These are phyloP conservation scores for Cyaniris semiargus DNA, from an alignment of 2,888 invertebrate species.

Conservation along the genomic window DNA sequence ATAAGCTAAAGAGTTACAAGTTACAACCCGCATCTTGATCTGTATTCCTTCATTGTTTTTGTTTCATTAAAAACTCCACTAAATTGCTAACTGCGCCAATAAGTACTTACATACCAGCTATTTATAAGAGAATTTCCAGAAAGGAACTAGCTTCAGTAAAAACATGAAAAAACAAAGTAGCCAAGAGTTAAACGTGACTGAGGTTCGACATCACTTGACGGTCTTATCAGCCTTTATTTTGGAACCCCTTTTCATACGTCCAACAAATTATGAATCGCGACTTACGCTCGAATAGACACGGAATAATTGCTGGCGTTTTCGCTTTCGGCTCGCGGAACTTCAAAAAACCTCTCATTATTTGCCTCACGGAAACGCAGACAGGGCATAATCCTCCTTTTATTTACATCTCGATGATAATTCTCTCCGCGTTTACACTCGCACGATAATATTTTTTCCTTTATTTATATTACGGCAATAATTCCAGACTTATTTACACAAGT, in stretches of 20 bases:
- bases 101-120: too few species aligned
- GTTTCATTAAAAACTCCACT: not conserved
- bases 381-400: conserved; percentile 55
- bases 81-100: not conserved
- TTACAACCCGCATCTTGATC: too few species aligned
- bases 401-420: conserved; percentile 63
- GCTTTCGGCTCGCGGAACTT: conserved; percentile 1
- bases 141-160: not conserved
- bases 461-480: conserved; percentile 68
- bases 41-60: not conserved
- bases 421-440: conserved; percentile 59
- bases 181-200: not conserved
- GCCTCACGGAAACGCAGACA: conserved; percentile 34
- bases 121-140: not conserved
- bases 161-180: not conserved
- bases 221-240: not conserved
- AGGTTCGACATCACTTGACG: not conserved
- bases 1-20: too few species aligned
- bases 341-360: conserved; percentile 28
- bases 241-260: not conserved
- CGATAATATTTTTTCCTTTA: conserved; percentile 70
- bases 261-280: conserved; percentile 5
- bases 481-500: conserved; percentile 65
- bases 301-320: conserved; percentile 2
- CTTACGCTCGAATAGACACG: conserved; percentile 10